Percentiles rank a stretch among this genome's conserved stretches.
Evolutionary conservation across 64 coral and sea anemone genomes (phyloP).

Genomic region (Acropora tenuis): DNA sequence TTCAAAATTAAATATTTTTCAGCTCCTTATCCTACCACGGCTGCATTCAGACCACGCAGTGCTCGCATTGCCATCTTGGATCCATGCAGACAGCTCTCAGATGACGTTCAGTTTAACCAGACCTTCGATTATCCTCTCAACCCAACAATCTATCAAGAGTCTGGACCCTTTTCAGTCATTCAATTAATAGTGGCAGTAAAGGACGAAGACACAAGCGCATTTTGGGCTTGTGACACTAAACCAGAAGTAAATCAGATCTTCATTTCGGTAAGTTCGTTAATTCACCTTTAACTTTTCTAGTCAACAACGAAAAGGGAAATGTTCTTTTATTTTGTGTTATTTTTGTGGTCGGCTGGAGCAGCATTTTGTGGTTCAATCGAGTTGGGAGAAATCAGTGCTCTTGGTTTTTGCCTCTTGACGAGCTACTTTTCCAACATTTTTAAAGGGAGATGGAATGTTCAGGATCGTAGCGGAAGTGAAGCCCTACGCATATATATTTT

Average conservation of each 20-base stretch:
- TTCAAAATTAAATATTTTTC: not conserved
- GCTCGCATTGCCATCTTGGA: constrained; percentile 6
- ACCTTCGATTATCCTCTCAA: not conserved
- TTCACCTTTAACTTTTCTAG: no score
- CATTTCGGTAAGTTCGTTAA: not conserved
- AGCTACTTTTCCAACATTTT: not conserved
- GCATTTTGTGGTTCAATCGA: no score
- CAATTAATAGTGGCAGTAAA: constrained; percentile 36
- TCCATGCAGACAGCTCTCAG: constrained; percentile 13
- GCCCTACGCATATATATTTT: constrained; percentile 26
- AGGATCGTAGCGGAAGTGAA: constrained; percentile 21
- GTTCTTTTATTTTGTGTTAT: no score
- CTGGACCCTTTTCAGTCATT: not conserved
- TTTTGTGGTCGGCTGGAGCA: no score
- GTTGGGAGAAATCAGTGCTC: no score
- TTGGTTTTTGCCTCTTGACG: no score
- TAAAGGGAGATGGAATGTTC: constrained; percentile 26
- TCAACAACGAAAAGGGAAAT: not conserved
- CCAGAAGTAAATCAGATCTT: not conserved
- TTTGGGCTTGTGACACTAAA: constrained; percentile 9
- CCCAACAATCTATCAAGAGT: not conserved
- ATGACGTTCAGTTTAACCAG: constrained; percentile 33
- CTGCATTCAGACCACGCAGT: not conserved
- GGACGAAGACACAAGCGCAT: constrained; percentile 10
- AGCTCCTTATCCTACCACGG: constrained; percentile 43